Base-by-base conservation (phyloP, 1,140 invertebrate species). In the Pseudomyrmex pallidus region DNA sequence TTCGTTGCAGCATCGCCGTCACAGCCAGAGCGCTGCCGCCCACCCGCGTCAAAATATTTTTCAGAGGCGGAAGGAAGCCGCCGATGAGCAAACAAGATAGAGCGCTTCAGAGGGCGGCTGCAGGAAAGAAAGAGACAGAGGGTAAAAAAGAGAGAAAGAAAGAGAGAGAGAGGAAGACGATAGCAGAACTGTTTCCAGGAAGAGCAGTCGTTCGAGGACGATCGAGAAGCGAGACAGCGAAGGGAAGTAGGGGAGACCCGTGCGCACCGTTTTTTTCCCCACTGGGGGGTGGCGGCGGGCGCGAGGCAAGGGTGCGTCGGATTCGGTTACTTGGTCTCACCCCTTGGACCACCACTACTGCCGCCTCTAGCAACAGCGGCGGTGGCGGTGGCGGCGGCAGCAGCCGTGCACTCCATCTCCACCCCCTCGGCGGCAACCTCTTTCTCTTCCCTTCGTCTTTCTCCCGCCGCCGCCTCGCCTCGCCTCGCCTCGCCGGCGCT, bases 321-420 rank as follows among this genome's bases (percentile, higher is more conserved):
- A 93, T 93, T 93, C 93, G 92, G 92, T 93, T 93, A 93, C 93
- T 93, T 92, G 92, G 90, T 89, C 91, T 92, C 92, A 90, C 90
- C 90, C 88, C 91, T 88, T 87, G 82, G 84, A 86, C 85, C 84
- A 87, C 84, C 87, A 84, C 88, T 85, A 87, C 82, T 72, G 48
- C 70, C 82, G 62, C 85, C 85, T 74, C 84, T 84, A 82, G 85
- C 89, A 84, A 74, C 88, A 82, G 84, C 82, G 82, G 52, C 87
- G 66, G 25, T 25, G 50, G 70, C 44, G 46, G 54, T 15, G 57
- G 73, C 15, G 73, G 73, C 15, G 72, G 83, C 61, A 56, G 82
- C 82, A 76, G 78, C 84, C 86, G 86, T 85, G 73, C 82, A 84
- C 82, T 74, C 76, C 80, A 67, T 86, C 72, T 74, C 46, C 44